Evolutionary conservation across 1,140 invertebrate genomes (phyloP).

Genomic region (Mycetomoellerius zeteki): DNA sequence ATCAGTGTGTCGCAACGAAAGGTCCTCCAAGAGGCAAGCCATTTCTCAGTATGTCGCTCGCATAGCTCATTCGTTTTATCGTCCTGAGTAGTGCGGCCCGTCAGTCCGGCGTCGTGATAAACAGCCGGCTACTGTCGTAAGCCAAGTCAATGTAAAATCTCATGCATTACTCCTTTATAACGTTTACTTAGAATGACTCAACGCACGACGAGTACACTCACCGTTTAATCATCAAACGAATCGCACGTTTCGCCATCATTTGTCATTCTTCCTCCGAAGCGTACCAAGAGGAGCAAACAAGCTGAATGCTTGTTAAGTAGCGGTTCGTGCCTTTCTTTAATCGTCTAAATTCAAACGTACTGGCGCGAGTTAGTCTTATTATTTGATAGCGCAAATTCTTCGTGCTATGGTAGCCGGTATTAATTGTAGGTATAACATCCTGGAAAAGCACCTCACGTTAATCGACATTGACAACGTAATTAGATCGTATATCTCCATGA

Average conservation of each 20-base stretch:
- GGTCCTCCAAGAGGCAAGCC: conserved; percentile 70
- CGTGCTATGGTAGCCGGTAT: neutral
- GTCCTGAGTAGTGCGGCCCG: conserved; percentile 68
- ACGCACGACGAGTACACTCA: conserved; percentile 68
- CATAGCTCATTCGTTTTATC: conserved; percentile 79
- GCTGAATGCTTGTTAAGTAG: conserved; percentile 22
- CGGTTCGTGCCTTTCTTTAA: neutral
- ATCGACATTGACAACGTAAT: conserved; percentile 45
- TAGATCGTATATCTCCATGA: conserved; percentile 11
- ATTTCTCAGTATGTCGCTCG: conserved; percentile 76
- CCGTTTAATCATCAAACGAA: conserved; percentile 66
- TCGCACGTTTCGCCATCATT: conserved; percentile 42
- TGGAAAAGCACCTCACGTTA: neutral
- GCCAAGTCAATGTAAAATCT: conserved; percentile 76
- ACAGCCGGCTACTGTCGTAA: conserved; percentile 76
- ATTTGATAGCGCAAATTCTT: conserved; percentile 2
- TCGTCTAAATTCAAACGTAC: no score
- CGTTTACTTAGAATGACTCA: conserved; percentile 71
- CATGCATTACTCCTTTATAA: conserved; percentile 67
- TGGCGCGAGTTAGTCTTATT: conserved; percentile 4
- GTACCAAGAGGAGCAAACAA: conserved; percentile 48
- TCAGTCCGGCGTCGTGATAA: conserved; percentile 76
- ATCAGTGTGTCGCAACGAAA: conserved; percentile 77
- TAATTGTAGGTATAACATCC: conserved; percentile 12
- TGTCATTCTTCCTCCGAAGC: conserved; percentile 36